These are phyloP conservation scores for Drosophila ezoana DNA, from an alignment of 2,888 invertebrate species.

Conservation along the genomic window DNA sequence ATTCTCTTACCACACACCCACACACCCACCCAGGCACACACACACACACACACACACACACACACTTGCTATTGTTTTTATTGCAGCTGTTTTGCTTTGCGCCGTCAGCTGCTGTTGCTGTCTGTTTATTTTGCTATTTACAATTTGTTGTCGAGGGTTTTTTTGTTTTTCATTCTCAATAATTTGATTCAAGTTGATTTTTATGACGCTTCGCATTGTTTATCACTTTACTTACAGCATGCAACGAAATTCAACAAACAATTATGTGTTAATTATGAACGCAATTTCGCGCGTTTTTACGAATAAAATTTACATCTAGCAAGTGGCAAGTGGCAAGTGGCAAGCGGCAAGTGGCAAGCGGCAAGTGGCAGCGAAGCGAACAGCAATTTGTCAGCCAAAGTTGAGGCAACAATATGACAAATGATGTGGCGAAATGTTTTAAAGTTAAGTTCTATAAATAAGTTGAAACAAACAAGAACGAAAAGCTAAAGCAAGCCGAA, in stretches of 20 bases:
- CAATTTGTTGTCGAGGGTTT: constrained; percentile 43
- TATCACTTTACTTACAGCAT: constrained; percentile 6
- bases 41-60: constrained; percentile 5
- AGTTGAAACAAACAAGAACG: neutral
- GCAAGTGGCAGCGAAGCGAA: constrained; percentile 2
- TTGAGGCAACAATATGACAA: constrained; percentile 3
- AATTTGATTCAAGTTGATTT: constrained; percentile 36
- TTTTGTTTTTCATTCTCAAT: constrained; percentile 30
- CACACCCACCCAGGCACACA: constrained; percentile 10
- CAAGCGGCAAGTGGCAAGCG: constrained; percentile 5
- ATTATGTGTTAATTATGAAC: constrained; percentile 47
- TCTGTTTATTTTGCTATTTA: constrained; percentile 59
- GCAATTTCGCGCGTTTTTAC: constrained; percentile 24
- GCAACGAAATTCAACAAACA: constrained; percentile 14
- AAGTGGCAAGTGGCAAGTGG: neutral
- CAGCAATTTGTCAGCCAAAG: constrained; percentile 25
- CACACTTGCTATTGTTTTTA: neutral
- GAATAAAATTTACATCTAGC: constrained; percentile 12
- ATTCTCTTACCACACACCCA: constrained; percentile 11
- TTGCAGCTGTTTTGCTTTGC: constrained; percentile 21
- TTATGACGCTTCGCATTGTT: constrained; percentile 16
- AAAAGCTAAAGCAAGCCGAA: neutral
- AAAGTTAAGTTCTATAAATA: constrained; percentile 1
- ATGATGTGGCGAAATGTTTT: constrained; percentile 3
- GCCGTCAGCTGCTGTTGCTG: constrained; percentile 22